Evolutionary conservation across 64 coral and sea anemone species (phyloP).

Genomic region (Actinia equina): DNA sequence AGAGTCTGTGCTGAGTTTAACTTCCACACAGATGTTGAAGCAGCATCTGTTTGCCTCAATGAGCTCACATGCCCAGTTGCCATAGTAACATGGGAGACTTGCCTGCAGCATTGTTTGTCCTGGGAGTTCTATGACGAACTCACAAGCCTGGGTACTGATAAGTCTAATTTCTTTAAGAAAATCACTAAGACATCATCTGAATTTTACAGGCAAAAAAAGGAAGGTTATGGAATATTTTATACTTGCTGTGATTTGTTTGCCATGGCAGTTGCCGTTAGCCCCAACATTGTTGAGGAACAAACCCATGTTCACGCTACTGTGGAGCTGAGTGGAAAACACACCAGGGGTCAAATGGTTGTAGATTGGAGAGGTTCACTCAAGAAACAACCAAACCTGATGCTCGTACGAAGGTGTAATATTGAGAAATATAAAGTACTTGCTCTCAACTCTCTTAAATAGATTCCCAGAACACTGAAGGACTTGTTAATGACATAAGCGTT

Average conservation of each 20-base stretch:
- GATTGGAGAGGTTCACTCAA: constrained; percentile 69
- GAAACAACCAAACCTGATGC: constrained; percentile 52
- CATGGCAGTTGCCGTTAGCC: constrained; percentile 47
- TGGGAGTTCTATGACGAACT: constrained; percentile 41
- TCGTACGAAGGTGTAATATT: constrained; percentile 53
- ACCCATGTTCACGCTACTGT: constrained; percentile 66
- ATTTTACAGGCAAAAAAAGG: constrained; percentile 57
- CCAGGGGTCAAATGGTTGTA: constrained; percentile 83
- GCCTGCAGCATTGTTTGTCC: constrained; percentile 24
- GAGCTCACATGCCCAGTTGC: constrained; percentile 52
- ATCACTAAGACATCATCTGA: background rate
- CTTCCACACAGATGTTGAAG: constrained; percentile 65
- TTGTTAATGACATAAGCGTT: no score
- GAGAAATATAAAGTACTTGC: constrained; percentile 34
- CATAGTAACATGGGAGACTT: constrained; percentile 69
- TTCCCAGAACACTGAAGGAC: no score
- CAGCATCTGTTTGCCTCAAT: constrained; percentile 51
- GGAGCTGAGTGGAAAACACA: constrained; percentile 63
- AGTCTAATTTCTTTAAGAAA: background rate
- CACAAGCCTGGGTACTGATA: background rate
- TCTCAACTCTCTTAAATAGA: constrained; percentile 40
- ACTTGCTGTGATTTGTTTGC: constrained; percentile 69
- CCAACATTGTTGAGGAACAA: constrained; percentile 41
- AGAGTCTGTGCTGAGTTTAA: constrained; percentile 71
- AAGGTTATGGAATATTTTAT: constrained; percentile 35